Percentiles rank a stretch among this genome's conserved stretches.
These are phyloP conservation scores for Hydractinia echinata DNA, from an alignment of 30 jellyfish, hydroid and myxozoan species.

Conservation along the genomic window DNA sequence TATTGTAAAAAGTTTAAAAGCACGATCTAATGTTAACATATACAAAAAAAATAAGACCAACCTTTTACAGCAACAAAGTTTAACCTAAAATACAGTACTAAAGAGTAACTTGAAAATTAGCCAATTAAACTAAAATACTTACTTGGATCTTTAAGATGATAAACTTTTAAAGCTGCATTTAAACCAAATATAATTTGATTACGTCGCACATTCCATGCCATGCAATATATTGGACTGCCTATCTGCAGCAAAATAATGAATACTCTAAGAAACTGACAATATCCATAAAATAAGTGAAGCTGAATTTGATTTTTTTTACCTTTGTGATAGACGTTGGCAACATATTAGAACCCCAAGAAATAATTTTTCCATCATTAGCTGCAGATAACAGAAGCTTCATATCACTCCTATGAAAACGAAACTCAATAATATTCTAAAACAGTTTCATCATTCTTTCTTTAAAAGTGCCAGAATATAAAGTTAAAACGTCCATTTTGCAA, in stretches of 20 bases:
- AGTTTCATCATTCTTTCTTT: not conserved
- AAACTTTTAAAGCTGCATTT: slow-evolving; percentile 44
- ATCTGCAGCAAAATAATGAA: slow-evolving; percentile 33
- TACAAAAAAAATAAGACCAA: too few relatives aligned
- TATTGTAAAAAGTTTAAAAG: too few relatives aligned
- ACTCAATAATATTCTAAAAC: not conserved
- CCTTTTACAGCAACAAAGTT: too few relatives aligned
- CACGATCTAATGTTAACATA: too few relatives aligned
- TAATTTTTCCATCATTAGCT: slow-evolving; percentile 61
- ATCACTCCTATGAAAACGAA: slow-evolving; percentile 50
- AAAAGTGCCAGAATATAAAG: not conserved
- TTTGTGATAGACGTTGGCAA: slow-evolving; percentile 12
- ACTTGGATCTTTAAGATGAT: slow-evolving; percentile 43
- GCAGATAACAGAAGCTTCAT: slow-evolving; percentile 77
- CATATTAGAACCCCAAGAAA: slow-evolving; percentile 92
- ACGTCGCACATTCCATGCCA: slow-evolving; percentile 73
- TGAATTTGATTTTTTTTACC: not conserved
- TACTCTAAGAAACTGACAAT: not conserved
- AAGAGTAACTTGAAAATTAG: too few relatives aligned
- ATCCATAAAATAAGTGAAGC: too few relatives aligned
- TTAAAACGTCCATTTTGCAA: too few relatives aligned
- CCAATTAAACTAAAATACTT: not conserved
- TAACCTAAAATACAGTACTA: too few relatives aligned
- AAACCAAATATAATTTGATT: slow-evolving; percentile 65
- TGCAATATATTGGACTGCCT: slow-evolving; percentile 63